Percentiles rank a stretch among this genome's conserved stretches.
These are phyloP conservation scores for Conopomorpha cramerella DNA, from an alignment of 1,140 invertebrate species.

Conservation along the genomic window DNA sequence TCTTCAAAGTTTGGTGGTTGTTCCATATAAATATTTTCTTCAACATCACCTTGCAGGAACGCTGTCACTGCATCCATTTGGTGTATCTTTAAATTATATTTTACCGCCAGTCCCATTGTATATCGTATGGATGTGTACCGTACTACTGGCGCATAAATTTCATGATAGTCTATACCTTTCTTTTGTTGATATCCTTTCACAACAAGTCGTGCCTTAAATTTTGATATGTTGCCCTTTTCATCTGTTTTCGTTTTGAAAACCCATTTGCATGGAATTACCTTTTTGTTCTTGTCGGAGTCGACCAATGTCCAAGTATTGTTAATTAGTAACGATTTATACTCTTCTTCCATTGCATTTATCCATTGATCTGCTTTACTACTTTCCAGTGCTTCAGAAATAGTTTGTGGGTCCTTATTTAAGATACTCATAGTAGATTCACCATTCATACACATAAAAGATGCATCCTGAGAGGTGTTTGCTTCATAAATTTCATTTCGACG, in stretches of 20 bases:
- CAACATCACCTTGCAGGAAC: slow-evolving; percentile 42
- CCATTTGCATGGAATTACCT: slow-evolving; percentile 1
- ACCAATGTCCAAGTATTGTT: not conserved
- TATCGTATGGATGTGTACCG: slow-evolving; percentile 25
- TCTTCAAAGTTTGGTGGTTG: slow-evolving; percentile 23
- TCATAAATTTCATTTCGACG: not conserved
- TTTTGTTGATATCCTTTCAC: slow-evolving; percentile 42
- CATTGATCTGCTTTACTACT: slow-evolving; percentile 1
- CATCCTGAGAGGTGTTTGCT: not conserved
- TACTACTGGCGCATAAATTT: slow-evolving; percentile 23
- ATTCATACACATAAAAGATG: slow-evolving; percentile 2
- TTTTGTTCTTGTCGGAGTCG: not conserved
- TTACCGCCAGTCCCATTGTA: slow-evolving; percentile 27
- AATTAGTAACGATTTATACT: not conserved
- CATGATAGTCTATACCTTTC: slow-evolving; percentile 30
- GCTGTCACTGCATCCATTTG: slow-evolving; percentile 33
- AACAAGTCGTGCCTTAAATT: slow-evolving; percentile 22
- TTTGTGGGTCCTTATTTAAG: slow-evolving; percentile 1
- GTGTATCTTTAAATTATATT: slow-evolving; percentile 19
- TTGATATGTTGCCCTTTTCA: not conserved
- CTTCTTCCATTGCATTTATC: not conserved
- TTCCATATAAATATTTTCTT: slow-evolving; percentile 43
- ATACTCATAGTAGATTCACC: slow-evolving; percentile 2
- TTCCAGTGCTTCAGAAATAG: not conserved
- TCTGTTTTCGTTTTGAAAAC: not conserved